Evolutionary conservation across 2,888 invertebrate species (phyloP), one percentile per base, ranked within the genome.

Genomic region (Rhagophthalmus giganteus): DNA sequence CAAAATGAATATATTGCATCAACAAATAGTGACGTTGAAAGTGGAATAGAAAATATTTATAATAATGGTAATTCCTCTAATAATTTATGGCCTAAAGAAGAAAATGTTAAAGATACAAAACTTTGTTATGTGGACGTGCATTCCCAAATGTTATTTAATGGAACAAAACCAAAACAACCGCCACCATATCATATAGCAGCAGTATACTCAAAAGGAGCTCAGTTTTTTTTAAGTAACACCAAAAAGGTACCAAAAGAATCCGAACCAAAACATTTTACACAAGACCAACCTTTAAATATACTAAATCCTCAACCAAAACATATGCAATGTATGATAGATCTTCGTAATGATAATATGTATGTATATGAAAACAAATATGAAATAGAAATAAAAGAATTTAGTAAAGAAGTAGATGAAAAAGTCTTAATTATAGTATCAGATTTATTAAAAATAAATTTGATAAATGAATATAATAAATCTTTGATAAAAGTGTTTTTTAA

Each of bases 131-230:
- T 26, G 8, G 30, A 37, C 16, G 16, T 33, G 10, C 14, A 33
- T 15, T 8, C 15, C 7, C 39, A 30, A 20, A 14, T 25, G 35
- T 16, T 47, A 24, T 5, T 11, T 2, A 32, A 10, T 15, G 30
- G 34, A 27, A 10, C 58, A 11, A 51, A 55, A 40, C 61, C 64
- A 15, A 61, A 61, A 32, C 78, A 83, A 64, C 90, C 90, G 9
- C 90, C 90, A 1, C 90, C 90, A 1, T 91, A 90, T 75, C 88
- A 90, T 65, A 87, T 90, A 66, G 90, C 90, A 15, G 88, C 90
- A 13, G 86, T 85, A 2, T 89, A 86, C 67, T 90, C 90, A 8
- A 89, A 88, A 78, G 88, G 89, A 67, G 87, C 87, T 57, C 82
- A 83, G 68, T 81, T 81, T 66, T 85, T 84, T 63, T 79, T 80